phyloP scores from a whole-genome alignment of 2,888 invertebrate species.

The Epiblema foenella region DNA sequence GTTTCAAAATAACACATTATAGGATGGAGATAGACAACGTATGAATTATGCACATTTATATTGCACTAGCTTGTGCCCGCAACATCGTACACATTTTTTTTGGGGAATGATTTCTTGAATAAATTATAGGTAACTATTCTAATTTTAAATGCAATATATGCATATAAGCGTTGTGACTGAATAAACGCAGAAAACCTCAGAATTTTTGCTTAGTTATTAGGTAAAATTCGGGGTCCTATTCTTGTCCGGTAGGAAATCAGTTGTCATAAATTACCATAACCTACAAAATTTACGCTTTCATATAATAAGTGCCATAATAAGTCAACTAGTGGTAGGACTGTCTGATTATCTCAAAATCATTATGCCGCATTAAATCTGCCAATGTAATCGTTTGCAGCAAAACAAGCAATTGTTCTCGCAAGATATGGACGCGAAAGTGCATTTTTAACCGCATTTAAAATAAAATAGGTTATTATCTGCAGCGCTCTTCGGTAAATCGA shows the following conservation, averaged over 20 bases:
- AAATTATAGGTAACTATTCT: no score
- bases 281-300: slow-evolving; percentile 14
- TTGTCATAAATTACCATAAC: background rate
- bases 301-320: slow-evolving; percentile 15
- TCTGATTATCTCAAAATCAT: slow-evolving; percentile 36
- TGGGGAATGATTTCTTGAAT: no score
- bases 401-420: slow-evolving; percentile 59
- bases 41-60: no score
- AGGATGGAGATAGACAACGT: no score
- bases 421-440: slow-evolving; percentile 57
- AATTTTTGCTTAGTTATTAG: no score
- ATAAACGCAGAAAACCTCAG: no score
- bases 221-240: background rate
- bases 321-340: slow-evolving; percentile 11
- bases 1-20: no score
- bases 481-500: slow-evolving; percentile 65
- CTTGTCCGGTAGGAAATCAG: background rate
- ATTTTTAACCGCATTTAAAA: slow-evolving; percentile 61
- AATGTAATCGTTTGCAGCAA: slow-evolving; percentile 42
- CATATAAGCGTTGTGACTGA: no score
- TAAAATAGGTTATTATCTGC: slow-evolving; percentile 70
- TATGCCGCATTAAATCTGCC: slow-evolving; percentile 32
- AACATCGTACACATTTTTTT: no score
- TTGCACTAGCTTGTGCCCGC: no score
- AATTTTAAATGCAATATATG: no score